These are phyloP conservation scores for Hippocampus kuda DNA, from an alignment of 2,797 vertebrate genomes.

Conservation along the genomic window DNA sequence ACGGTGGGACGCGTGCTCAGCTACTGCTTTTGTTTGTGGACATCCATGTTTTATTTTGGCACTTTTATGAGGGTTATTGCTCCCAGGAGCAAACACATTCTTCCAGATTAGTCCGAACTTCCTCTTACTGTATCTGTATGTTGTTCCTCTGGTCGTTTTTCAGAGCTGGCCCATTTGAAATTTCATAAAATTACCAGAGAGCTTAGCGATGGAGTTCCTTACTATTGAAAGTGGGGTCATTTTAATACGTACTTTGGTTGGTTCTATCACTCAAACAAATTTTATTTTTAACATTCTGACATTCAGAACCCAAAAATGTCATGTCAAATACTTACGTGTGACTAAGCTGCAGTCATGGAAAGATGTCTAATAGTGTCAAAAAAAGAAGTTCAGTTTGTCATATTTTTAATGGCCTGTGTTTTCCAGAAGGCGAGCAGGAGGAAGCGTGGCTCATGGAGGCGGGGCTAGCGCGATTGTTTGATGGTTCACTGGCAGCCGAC, in stretches of 20 bases:
- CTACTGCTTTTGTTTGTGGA: not conserved
- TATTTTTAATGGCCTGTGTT: not conserved
- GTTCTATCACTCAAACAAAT: too few relatives aligned
- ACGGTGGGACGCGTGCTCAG: slow-evolving; percentile 67
- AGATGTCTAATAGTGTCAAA: not conserved
- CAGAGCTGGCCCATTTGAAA: not conserved
- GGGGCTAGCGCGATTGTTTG: slow-evolving; percentile 81
- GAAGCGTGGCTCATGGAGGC: slow-evolving; percentile 94
- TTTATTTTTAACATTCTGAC: too few relatives aligned
- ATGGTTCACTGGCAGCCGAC: slow-evolving; percentile 58
- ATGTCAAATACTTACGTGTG: too few relatives aligned
- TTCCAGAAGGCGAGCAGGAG: slow-evolving; percentile 86
- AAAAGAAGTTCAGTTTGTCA: not conserved
- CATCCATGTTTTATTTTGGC: slow-evolving; percentile 1
- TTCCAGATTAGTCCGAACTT: slow-evolving; percentile 32
- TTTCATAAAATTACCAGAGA: too few relatives aligned
- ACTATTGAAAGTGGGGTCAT: too few relatives aligned
- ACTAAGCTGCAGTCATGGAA: not conserved
- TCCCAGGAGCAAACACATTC: slow-evolving; percentile 29
- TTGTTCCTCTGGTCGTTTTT: not conserved
- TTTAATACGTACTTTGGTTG: too few relatives aligned
- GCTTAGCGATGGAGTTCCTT: too few relatives aligned
- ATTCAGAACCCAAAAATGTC: too few relatives aligned
- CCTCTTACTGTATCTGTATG: slow-evolving; percentile 29
- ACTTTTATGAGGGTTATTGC: slow-evolving; percentile 36